phyloP scores from a whole-genome alignment of 2,888 invertebrate genomes.

The Apodemia hepburni region DNA sequence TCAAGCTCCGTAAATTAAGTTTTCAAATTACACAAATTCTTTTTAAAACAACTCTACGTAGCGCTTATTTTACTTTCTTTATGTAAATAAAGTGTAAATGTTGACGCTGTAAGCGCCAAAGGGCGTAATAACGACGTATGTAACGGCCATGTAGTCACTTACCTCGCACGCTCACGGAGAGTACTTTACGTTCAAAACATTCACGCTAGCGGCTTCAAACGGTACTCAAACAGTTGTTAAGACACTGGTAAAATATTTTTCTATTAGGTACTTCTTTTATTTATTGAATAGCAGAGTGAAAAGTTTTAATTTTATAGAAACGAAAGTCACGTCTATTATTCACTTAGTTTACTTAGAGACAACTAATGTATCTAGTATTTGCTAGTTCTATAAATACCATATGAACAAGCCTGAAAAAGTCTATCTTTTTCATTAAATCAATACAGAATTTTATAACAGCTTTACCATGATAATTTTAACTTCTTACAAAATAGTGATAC shows the following conservation, averaged over 20 bases:
- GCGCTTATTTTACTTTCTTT: conserved; percentile 16
- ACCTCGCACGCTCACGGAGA: conserved; percentile 25
- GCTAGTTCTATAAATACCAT: neutral
- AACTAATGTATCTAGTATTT: neutral
- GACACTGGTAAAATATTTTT: conserved; percentile 36
- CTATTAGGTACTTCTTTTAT: conserved; percentile 4
- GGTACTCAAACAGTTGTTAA: conserved; percentile 26
- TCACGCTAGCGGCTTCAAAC: conserved; percentile 23
- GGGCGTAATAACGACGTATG: conserved; percentile 39
- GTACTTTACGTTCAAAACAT: conserved; percentile 11
- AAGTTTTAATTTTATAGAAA: conserved; percentile 2
- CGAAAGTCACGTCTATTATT: neutral
- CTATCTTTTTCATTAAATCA: too few species aligned
- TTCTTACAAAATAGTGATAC: too few species aligned
- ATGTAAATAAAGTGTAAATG: conserved; percentile 29
- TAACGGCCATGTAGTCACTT: conserved; percentile 39
- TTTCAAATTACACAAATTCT: conserved; percentile 8
- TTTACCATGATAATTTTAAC: too few species aligned
- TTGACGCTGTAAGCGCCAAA: conserved; percentile 30
- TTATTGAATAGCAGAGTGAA: neutral
- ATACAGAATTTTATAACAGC: too few species aligned
- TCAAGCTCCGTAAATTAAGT: conserved; percentile 9
- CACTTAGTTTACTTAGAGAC: neutral
- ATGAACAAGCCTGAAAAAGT: too few species aligned
- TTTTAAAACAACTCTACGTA: conserved; percentile 16